Evolutionary conservation across 2,888 invertebrate species (phyloP).

Genomic region (Ornithoptera priamus): DNA sequence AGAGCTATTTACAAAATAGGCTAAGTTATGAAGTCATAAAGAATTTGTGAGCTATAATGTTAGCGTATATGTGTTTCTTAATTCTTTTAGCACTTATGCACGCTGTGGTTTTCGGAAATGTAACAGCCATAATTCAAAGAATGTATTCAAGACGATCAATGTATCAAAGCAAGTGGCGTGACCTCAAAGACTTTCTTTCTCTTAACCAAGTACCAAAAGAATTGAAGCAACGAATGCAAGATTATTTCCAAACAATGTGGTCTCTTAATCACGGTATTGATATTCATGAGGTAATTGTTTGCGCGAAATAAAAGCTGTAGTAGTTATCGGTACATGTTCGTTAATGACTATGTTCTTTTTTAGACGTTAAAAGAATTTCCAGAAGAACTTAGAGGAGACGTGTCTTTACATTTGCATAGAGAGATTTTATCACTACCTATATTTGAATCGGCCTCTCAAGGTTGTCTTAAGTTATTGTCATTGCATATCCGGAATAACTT

Average conservation of each 20-base stretch:
- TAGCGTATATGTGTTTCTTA: not conserved
- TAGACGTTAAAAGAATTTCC: constrained; percentile 97
- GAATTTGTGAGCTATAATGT: too few relatives aligned
- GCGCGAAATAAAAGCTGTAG: not conserved
- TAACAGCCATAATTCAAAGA: constrained; percentile 97
- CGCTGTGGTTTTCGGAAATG: constrained; percentile 98
- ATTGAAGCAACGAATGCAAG: constrained; percentile 96
- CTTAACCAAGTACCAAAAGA: constrained; percentile 97
- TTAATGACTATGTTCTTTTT: constrained; percentile 37
- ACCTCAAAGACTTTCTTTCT: constrained; percentile 96
- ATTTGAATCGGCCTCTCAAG: constrained; percentile 96
- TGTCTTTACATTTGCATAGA: constrained; percentile 96
- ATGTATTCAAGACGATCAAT: constrained; percentile 97
- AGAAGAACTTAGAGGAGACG: constrained; percentile 96
- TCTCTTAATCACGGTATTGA: constrained; percentile 98
- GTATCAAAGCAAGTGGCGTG: constrained; percentile 96
- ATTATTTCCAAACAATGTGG: constrained; percentile 99
- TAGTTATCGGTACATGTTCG: not conserved
- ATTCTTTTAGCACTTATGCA: constrained; percentile 92
- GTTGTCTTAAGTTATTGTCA: constrained; percentile 94
- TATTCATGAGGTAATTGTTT: constrained; percentile 89
- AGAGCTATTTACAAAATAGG: too few relatives aligned
- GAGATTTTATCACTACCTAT: constrained; percentile 96
- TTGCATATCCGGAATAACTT: constrained; percentile 96
- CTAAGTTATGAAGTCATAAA: too few relatives aligned